Percentiles rank a stretch among this genome's conserved stretches.
These are phyloP conservation scores for Gastrophysa polygoni DNA, from an alignment of 2,888 invertebrate genomes.

Conservation along the genomic window DNA sequence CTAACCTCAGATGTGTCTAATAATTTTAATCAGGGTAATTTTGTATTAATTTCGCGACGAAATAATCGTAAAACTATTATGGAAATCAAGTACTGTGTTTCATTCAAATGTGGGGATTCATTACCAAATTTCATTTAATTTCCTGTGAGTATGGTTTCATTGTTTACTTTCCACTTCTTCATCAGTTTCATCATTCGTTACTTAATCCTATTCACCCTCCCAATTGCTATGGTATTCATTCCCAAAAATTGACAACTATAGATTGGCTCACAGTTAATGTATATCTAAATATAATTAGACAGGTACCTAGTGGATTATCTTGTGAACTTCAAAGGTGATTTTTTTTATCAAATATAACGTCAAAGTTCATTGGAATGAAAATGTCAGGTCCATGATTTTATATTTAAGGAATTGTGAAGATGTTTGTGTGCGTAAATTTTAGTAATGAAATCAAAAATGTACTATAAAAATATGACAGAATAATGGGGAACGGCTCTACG, in stretches of 20 bases:
- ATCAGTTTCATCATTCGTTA: not conserved
- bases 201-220: not conserved
- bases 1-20: constrained; percentile 49
- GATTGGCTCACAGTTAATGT: constrained; percentile 1
- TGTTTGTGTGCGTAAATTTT: constrained; percentile 59
- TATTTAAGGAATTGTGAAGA: constrained; percentile 53
- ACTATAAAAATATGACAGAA: constrained; percentile 50
- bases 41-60: constrained; percentile 41
- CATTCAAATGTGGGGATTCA: not conserved
- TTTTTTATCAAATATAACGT: not conserved
- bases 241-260: not conserved
- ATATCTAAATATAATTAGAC: not conserved
- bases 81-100: constrained; percentile 1
- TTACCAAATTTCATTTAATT: not conserved
- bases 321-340: not conserved
- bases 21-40: constrained; percentile 57
- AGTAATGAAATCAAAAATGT: constrained; percentile 59
- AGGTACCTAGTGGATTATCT: not conserved
- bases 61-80: not conserved
- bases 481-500: constrained; percentile 55
- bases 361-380: constrained; percentile 25
- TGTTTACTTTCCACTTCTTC: no score
- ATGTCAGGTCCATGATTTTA: constrained; percentile 51
- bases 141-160: no score
- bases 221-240: not conserved